phyloP scores from a whole-genome alignment of 2,888 invertebrate genomes.

The Hypena proboscidalis region DNA sequence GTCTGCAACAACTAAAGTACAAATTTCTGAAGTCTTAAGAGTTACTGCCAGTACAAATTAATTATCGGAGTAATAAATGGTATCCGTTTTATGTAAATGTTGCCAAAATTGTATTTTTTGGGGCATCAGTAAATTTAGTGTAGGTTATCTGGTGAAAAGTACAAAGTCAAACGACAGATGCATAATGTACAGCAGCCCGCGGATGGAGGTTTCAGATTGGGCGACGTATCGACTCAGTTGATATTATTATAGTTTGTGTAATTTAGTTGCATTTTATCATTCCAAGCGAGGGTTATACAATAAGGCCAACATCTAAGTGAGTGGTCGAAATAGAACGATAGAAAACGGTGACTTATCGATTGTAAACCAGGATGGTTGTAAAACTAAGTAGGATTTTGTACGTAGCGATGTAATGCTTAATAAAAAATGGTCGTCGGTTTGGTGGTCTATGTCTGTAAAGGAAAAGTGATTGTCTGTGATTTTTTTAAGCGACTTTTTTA shows the following conservation, averaged over 20 bases:
- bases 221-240: constrained; percentile 37
- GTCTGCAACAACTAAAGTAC: constrained; percentile 79
- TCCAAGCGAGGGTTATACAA: constrained; percentile 59
- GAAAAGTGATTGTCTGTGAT: constrained; percentile 86
- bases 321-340: constrained; percentile 56
- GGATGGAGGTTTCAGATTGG: constrained; percentile 34
- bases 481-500: constrained; percentile 86
- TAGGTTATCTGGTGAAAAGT: constrained; percentile 72
- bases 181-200: constrained; percentile 61
- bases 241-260: constrained; percentile 26
- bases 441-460: constrained; percentile 85
- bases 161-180: constrained; percentile 58
- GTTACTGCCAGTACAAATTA: constrained; percentile 84
- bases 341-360: constrained; percentile 59
- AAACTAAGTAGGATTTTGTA: constrained; percentile 85
- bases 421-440: constrained; percentile 76
- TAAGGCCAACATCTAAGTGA: constrained; percentile 61
- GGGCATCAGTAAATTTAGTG: constrained; percentile 72
- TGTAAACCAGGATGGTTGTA: constrained; percentile 83
- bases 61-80: constrained; percentile 57
- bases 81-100: constrained; percentile 77
- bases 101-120: constrained; percentile 82
- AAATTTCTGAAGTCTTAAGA: constrained; percentile 80
- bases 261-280: constrained; percentile 49
- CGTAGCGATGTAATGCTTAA: constrained; percentile 82